Base-by-base conservation (phyloP, 2,113 vertebrate genomes). In the Apteryx owenii region DNA sequence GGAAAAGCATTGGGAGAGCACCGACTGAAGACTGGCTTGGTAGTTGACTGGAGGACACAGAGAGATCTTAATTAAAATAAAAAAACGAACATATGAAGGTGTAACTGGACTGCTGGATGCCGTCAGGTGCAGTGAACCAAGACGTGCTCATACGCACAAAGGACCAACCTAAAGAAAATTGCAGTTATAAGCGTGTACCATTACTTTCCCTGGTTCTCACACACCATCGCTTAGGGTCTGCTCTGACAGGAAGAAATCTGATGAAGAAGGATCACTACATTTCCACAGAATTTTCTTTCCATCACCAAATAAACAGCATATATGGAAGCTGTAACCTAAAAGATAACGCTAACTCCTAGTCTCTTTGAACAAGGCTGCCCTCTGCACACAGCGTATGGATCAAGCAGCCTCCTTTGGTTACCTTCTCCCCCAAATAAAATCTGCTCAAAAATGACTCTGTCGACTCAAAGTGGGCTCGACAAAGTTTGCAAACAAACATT, bases 121-220 rank as follows among this genome's bases (percentile, higher is more conserved):
- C 73, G 38, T 21, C 22, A 10, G 22, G 72, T 13, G 73, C 83
- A 78, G 36, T n/a, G 7, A 53, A 22, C 21, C 11, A 36, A 58
- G 28, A 31, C 4, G 2, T 3, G 28, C 3, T 11, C 33, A 9
- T 2, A 2, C 0, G 11, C 2, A 6, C 42, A 68, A 3, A 51
- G 54, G 29, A 71, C 14, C n/a, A 33, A 17, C 15, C 66, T 7
- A 20, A 53, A 75, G 29, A 21, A 42, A 64, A 9, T 14, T 9
- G 38, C 25, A 22, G 87, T 19, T 29, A 0, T 31, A 14, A 11
- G 31, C 2, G 10, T 1, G 48, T 16, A 31, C 36, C 46, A 22
- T 18, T 15, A 56, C 36, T 18, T 16, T 51, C 17, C 51, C 76
- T 87, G 23, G 51, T 6, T 28, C 48, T 77, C 20, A 4, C 31